Evolutionary conservation across 2,888 invertebrate species (phyloP).

Genomic region (Oligia fasciuncula): DNA sequence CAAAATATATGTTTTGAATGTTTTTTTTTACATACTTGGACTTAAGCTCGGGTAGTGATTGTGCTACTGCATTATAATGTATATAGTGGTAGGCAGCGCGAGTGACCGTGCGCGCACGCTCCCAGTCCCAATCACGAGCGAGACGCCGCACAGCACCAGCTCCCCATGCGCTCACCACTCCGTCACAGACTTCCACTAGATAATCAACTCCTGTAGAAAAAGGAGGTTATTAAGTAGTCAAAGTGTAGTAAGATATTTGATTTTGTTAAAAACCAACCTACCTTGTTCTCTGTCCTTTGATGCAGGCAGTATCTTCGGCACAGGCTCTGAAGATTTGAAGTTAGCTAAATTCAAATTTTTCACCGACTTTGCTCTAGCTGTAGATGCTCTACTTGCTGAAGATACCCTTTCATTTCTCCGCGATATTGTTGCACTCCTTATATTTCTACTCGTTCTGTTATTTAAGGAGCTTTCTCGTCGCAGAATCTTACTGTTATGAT

Average conservation of each 20-base stretch:
- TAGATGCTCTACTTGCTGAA: conserved; percentile 90
- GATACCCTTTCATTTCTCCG: conserved; percentile 85
- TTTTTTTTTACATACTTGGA: conserved; percentile 81
- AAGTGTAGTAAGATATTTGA: not conserved
- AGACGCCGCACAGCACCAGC: conserved; percentile 96
- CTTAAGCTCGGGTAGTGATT: conserved; percentile 93
- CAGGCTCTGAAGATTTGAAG: conserved; percentile 87
- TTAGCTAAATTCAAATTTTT: conserved; percentile 84
- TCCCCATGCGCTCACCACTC: conserved; percentile 95
- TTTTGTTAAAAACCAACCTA: conserved; percentile 62
- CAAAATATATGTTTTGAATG: not conserved
- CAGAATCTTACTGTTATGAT: conserved; percentile 82
- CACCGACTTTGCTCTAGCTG: conserved; percentile 90
- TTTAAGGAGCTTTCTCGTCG: conserved; percentile 84
- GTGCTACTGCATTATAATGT: conserved; percentile 95
- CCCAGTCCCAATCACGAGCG: conserved; percentile 94
- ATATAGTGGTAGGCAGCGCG: conserved; percentile 96
- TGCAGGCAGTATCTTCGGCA: conserved; percentile 85
- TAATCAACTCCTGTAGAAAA: conserved; percentile 94
- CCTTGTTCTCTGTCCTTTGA: conserved; percentile 93
- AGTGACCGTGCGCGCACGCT: conserved; percentile 94
- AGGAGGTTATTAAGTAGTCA: not conserved
- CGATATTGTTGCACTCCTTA: conserved; percentile 88
- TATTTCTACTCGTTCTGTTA: conserved; percentile 82
- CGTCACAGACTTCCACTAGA: conserved; percentile 95